Percentiles rank a stretch among this genome's conserved stretches.
Conservation (phyloP, 2,113 vertebrate genomes). For the Struthio camelus region DNA sequence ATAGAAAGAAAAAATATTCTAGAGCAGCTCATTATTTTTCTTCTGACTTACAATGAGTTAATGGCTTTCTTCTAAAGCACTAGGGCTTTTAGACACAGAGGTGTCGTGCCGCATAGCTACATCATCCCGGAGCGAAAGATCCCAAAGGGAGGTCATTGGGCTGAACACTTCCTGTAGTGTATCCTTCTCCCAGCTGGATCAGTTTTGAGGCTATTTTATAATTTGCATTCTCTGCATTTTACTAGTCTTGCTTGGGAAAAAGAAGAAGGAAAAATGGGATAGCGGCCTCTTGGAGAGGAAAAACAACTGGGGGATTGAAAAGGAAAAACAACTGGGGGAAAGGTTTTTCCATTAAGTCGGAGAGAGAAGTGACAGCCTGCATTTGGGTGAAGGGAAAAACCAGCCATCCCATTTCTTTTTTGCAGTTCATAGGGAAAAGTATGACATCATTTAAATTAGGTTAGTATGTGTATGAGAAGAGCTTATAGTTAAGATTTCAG, state of each 20-base stretch:
- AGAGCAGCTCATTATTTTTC: background rate
- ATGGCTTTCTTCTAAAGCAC: background rate
- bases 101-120: background rate
- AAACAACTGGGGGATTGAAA: background rate
- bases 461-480: background rate
- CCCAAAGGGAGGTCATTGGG: background rate
- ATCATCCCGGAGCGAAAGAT: background rate
- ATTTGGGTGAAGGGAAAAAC: background rate
- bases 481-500: slow-evolving; percentile 8
- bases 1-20: background rate
- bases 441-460: background rate
- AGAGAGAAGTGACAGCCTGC: background rate
- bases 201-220: slow-evolving; percentile 9
- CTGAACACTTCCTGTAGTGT: background rate
- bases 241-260: background rate
- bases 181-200: background rate
- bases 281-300: background rate
- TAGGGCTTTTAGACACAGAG: background rate
- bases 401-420: background rate
- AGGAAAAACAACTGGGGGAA: background rate
- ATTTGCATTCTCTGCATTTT: background rate
- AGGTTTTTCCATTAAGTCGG: background rate
- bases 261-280: background rate
- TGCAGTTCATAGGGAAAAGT: background rate
- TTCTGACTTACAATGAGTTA: background rate